These are phyloP conservation scores for human (Homo sapiens) DNA, from an alignment of 2,113 vertebrate species.

Conservation along the genomic window GRCh38 chr11:69363501-69364000, in stretches of 20 bases:
- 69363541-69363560: rapidly evolving
- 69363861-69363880: too few species aligned
- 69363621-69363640: background rate
- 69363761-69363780: background rate
- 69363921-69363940: background rate
- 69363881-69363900: background rate
- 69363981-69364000: background rate
- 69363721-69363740: background rate
- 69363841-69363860: background rate
- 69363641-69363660: too few species aligned
- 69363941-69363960: background rate
- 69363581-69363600: too few species aligned
- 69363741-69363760: background rate
- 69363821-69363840: background rate
- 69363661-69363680: background rate
- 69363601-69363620: background rate
- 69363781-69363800: background rate
- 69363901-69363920: background rate
- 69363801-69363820: background rate
- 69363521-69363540: background rate
- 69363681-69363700: background rate
- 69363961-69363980: background rate
- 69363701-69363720: background rate
- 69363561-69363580: background rate
- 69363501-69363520: background rate